phyloP scores from a whole-genome alignment of 2,113 vertebrate genomes.

The Prietella phreatophila region DNA sequence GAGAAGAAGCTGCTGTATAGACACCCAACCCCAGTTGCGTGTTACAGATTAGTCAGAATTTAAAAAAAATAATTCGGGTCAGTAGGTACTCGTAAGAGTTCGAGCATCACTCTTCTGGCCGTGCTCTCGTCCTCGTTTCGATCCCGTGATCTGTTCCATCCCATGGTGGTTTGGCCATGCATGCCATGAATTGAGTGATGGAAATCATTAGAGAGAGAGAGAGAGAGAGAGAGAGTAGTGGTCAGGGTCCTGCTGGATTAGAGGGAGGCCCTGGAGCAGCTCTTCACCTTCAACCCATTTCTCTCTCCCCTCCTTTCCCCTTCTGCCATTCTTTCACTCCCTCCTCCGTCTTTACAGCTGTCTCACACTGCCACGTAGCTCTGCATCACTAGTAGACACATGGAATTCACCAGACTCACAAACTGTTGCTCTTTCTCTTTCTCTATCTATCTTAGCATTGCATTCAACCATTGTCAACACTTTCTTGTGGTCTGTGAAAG shows the following conservation, averaged over 20 bases:
- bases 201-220: neutral
- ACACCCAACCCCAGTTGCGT: neutral
- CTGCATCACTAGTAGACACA: slow-evolving; percentile 48
- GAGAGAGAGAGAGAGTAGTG: slow-evolving; percentile 42
- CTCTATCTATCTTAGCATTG: neutral
- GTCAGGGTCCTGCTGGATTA: slow-evolving; percentile 77
- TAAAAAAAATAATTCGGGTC: too few species aligned
- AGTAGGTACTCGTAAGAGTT: neutral
- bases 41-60: neutral
- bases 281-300: slow-evolving; percentile 49
- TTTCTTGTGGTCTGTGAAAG: slow-evolving; percentile 10
- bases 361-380: slow-evolving; percentile 55
- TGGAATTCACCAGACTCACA: slow-evolving; percentile 47
- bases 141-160: slow-evolving; percentile 4
- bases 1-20: neutral
- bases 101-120: neutral
- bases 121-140: slow-evolving; percentile 3
- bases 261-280: slow-evolving; percentile 76
- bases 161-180: slow-evolving; percentile 4
- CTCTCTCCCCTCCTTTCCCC: slow-evolving; percentile 53
- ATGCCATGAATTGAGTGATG: neutral
- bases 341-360: slow-evolving; percentile 45
- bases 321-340: slow-evolving; percentile 33
- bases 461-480: neutral
- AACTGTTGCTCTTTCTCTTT: slow-evolving; percentile 61